A percentile compares a stretch with the other conserved stretches of the same genome.
Conservation (phyloP, 2,888 invertebrate genomes). For the Diadromus collaris region DNA sequence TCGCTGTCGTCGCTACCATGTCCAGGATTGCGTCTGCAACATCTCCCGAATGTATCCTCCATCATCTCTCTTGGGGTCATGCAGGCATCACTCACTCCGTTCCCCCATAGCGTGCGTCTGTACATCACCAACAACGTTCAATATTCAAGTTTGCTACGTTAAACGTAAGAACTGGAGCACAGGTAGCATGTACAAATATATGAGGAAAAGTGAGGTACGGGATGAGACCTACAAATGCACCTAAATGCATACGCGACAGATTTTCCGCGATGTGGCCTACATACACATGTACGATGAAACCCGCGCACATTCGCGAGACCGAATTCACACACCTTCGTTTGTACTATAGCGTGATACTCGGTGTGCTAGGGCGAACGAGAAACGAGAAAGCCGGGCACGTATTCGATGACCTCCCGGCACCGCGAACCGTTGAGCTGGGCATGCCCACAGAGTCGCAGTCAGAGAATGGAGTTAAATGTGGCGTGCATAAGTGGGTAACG, state of each 20-base stretch:
- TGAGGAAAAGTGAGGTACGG: constrained; percentile 3
- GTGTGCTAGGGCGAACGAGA: background rate
- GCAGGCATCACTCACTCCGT: constrained; percentile 23
- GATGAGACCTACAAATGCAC: constrained; percentile 14
- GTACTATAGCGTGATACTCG: background rate
- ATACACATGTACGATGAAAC: background rate
- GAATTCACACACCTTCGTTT: constrained; percentile 1
- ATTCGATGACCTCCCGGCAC: constrained; percentile 40
- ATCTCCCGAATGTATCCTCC: constrained; percentile 20
- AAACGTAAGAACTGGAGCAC: constrained; percentile 29
- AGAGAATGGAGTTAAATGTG: constrained; percentile 73
- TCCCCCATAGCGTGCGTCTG: background rate
- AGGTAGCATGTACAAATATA: constrained; percentile 12
- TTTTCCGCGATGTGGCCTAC: background rate
- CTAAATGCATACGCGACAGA: constrained; percentile 16
- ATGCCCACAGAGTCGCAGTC: constrained; percentile 52
- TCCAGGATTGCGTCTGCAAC: constrained; percentile 28
- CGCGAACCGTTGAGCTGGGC: constrained; percentile 13
- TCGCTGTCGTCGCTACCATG: background rate
- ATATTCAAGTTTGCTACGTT: constrained; percentile 35
- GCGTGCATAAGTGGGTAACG: constrained; percentile 73
- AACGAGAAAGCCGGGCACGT: constrained; percentile 43
- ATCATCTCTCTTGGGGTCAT: constrained; percentile 46
- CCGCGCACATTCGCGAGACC: background rate
- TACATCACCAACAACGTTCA: background rate